phyloP scores from a whole-genome alignment of 2,888 invertebrate genomes.

The Onthophagus sagittarius region DNA sequence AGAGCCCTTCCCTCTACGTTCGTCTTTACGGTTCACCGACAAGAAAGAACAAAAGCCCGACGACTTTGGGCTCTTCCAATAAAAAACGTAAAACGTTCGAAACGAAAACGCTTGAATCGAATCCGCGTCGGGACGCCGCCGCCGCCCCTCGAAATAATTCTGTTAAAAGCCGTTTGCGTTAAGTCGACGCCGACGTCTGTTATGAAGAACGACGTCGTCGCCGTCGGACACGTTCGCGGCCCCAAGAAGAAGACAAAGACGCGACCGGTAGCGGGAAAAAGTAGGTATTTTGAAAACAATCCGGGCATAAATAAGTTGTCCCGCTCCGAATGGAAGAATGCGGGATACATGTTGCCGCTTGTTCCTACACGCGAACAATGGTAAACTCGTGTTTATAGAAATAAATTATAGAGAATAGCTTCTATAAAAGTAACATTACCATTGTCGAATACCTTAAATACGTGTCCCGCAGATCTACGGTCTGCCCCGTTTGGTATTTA shows the following conservation, averaged over 20 bases:
- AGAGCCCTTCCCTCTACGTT: conserved; percentile 17
- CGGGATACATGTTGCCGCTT: conserved; percentile 46
- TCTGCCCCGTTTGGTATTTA: not conserved
- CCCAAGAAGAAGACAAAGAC: conserved; percentile 28
- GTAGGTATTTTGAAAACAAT: conserved; percentile 52
- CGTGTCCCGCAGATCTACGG: not conserved
- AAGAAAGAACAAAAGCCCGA: conserved; percentile 21
- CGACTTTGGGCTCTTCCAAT: not conserved
- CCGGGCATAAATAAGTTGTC: conserved; percentile 52
- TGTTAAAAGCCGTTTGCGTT: not conserved
- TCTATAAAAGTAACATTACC: conserved; percentile 13
- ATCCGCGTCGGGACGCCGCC: conserved; percentile 6
- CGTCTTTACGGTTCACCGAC: conserved; percentile 2
- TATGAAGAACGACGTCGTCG: conserved; percentile 1
- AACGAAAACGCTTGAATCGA: conserved; percentile 23
- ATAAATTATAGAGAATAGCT: conserved; percentile 8
- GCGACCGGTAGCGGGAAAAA: conserved; percentile 43
- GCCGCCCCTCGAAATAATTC: not conserved
- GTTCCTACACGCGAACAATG: conserved; percentile 43
- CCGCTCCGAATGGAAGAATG: conserved; percentile 44
- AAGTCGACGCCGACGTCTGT: not conserved
- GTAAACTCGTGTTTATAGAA: conserved; percentile 11
- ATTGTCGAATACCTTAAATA: conserved; percentile 9
- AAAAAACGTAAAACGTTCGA: not conserved
- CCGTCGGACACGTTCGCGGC: conserved; percentile 38